Base-by-base conservation (phyloP, 2,797 vertebrate species). In the Myotis daubentonii region DNA sequence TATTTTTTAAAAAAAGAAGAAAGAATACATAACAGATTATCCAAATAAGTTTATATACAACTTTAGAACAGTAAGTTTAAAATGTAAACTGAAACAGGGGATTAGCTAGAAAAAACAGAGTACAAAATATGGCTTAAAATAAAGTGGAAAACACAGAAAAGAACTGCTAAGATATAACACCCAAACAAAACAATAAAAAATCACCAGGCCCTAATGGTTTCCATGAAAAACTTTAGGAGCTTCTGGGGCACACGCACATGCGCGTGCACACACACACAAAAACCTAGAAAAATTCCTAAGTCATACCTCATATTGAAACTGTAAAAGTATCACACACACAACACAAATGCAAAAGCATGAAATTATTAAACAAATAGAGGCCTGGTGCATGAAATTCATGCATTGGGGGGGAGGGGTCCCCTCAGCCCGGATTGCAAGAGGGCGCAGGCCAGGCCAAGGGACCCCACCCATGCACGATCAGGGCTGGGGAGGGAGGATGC, bases 121-220 rank as follows among this genome's bases (percentile, higher is more conserved):
- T 47, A 76, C 19, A 83, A 82, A 87, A 82, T 78, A 15, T 44
- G 41, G 12, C 53, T 65, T n/a, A 87, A 78, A 53, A 83, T 53
- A 22, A 83, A 20, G 38, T 23, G 47, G 11, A 65, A 95, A 74
- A 60, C 62, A 81, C n/a, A 75, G 41, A 62, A 88, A 95, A 84
- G 66, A 28, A 84, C 55, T 88, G 41, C 44, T 47, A 83, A 89
- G 36, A 71, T 38, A 19, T 65, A 79, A 15, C 36, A 65, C 13
- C 25, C 16, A 23, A 75, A 36, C 19, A 60, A 68, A 68, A 36
- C 36, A 70, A 68, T 8, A 71, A 76, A 25, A 85, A 38, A 38
- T 1, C 33, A 60, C 15, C 62, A 55, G 20, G 38, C 12, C 16
- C 55, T 71, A 83, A 53, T 23, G 22, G 74, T 66, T 60, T 85